Evolutionary conservation across 2,888 invertebrate species (phyloP).

Genomic region (Drosophila nr. perissopoda): DNA sequence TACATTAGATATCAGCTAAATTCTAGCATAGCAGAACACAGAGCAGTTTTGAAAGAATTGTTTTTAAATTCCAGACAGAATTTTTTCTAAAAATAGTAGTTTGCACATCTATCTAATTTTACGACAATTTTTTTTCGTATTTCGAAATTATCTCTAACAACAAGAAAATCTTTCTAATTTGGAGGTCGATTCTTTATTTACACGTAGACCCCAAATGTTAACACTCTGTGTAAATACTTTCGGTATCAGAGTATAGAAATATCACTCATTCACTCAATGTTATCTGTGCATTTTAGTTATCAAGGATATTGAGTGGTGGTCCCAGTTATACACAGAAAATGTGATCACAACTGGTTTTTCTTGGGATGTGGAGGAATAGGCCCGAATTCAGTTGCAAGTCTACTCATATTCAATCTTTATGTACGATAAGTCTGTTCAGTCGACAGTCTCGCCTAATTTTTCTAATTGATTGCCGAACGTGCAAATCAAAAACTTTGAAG

Average conservation of each 20-base stretch:
- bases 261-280: not conserved
- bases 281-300: not conserved
- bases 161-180: not conserved
- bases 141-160: not conserved
- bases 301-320: too few species aligned
- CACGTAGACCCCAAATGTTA: not conserved
- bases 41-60: too few species aligned
- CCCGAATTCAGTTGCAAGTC: not conserved
- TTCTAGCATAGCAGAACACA: too few species aligned
- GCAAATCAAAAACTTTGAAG: not conserved
- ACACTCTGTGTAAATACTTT: not conserved
- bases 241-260: not conserved
- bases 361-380: not conserved
- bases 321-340: not conserved
- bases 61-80: too few species aligned
- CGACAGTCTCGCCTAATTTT: not conserved
- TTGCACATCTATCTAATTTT: not conserved
- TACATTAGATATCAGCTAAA: too few species aligned
- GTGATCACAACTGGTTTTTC: not conserved
- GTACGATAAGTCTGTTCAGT: not conserved
- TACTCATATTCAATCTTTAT: not conserved
- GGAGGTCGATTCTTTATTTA: too few species aligned
- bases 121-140: not conserved
- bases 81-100: too few species aligned
- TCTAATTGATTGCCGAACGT: not conserved